These are phyloP conservation scores for Nymphalis polychloros DNA, from an alignment of 2,888 invertebrate species.

Conservation along the genomic window DNA sequence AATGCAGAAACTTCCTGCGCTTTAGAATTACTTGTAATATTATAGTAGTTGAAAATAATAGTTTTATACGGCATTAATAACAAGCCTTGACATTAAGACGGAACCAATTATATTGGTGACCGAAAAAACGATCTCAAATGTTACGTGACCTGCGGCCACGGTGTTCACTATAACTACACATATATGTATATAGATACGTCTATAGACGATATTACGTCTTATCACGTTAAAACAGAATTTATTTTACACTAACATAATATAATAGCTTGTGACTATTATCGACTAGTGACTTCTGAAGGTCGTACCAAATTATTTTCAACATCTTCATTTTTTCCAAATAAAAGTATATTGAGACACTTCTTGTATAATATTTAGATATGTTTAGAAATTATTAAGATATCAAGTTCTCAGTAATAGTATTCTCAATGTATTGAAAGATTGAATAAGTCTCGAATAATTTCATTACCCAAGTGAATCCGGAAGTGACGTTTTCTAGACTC, in stretches of 20 bases:
- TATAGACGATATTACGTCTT: slow-evolving; percentile 9
- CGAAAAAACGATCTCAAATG: slow-evolving; percentile 24
- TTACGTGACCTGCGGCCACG: slow-evolving; percentile 12
- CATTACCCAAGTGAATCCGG: too few species aligned
- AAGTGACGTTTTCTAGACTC: too few species aligned
- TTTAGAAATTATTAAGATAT: too few species aligned
- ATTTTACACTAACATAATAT: background rate
- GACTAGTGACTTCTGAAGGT: background rate
- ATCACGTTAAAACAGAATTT: slow-evolving; percentile 14
- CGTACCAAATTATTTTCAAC: background rate
- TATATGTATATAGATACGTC: background rate
- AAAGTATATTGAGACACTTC: too few species aligned
- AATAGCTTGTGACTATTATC: background rate
- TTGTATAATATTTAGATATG: too few species aligned
- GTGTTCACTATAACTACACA: slow-evolving; percentile 9
- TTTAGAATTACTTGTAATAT: background rate
- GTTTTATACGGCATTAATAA: slow-evolving; percentile 3
- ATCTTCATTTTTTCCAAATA: background rate
- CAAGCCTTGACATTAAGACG: slow-evolving; percentile 27
- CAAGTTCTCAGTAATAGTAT: too few species aligned
- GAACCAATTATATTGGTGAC: slow-evolving; percentile 29
- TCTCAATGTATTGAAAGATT: too few species aligned
- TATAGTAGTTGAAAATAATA: background rate
- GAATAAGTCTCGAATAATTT: too few species aligned
- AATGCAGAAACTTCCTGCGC: background rate